Conservation (phyloP, 2,888 invertebrate species). For the Helicoverpa assulta region DNA sequence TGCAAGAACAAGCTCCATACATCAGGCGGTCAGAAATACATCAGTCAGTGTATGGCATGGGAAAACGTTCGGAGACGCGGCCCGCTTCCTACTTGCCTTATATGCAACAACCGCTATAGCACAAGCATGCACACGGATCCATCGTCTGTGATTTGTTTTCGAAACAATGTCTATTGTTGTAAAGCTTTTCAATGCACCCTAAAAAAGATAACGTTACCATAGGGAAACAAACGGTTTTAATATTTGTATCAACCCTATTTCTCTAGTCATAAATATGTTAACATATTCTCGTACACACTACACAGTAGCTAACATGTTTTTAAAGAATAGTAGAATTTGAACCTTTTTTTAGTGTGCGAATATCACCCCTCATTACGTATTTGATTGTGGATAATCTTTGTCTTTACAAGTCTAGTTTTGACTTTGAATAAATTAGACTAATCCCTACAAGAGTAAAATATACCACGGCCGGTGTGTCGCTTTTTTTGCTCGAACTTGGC, state of each 20-base stretch:
- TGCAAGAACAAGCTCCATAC: slow-evolving; percentile 80
- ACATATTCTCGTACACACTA: slow-evolving; percentile 25
- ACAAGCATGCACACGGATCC: slow-evolving; percentile 63
- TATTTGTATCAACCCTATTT: slow-evolving; percentile 29
- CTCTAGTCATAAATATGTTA: slow-evolving; percentile 42
- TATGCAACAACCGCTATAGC: slow-evolving; percentile 77
- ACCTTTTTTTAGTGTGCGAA: neutral
- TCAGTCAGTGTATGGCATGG: slow-evolving; percentile 83
- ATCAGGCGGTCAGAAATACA: slow-evolving; percentile 81
- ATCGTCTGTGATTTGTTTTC: slow-evolving; percentile 48
- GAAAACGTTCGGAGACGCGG: slow-evolving; percentile 78
- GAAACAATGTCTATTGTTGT: slow-evolving; percentile 53
- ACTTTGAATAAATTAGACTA: too few species aligned
- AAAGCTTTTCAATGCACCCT: slow-evolving; percentile 25
- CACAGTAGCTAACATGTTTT: slow-evolving; percentile 8
- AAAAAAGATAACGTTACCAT: slow-evolving; percentile 26
- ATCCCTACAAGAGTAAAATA: too few species aligned
- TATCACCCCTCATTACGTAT: too few species aligned
- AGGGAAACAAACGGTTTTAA: slow-evolving; percentile 16
- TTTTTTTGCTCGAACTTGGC: too few species aligned
- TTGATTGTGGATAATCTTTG: too few species aligned
- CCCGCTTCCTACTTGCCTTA: slow-evolving; percentile 84
- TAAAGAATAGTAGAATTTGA: slow-evolving; percentile 3
- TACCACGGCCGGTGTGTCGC: too few species aligned
- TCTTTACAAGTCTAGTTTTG: too few species aligned